Conservation (phyloP, 2,797 vertebrate genomes). For the Hephaestus fuliginosus region DNA sequence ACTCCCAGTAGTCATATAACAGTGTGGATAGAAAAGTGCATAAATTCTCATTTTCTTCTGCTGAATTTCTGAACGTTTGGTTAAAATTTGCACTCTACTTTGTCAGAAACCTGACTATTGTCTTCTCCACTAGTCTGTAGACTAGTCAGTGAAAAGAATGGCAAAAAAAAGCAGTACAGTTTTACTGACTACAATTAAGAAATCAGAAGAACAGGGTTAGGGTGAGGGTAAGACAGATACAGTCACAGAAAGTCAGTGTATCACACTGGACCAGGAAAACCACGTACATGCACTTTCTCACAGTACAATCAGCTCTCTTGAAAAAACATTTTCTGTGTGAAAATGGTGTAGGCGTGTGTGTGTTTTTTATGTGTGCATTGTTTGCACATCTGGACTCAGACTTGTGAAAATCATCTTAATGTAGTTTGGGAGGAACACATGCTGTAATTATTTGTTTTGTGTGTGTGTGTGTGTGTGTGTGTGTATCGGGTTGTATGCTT, state of each 20-base stretch:
- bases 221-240: too few species aligned
- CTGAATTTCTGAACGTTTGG: too few species aligned
- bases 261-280: not conserved
- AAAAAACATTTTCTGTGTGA: conserved; percentile 2
- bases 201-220: too few species aligned
- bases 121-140: not conserved
- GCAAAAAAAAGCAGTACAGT: not conserved
- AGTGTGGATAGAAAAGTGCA: too few species aligned
- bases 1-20: too few species aligned
- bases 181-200: not conserved
- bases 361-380: not conserved
- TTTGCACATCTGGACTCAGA: conserved; percentile 14
- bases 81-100: too few species aligned
- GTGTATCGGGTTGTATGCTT: conserved; percentile 21
- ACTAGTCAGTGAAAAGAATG: not conserved
- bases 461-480: not conserved
- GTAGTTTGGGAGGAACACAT: conserved; percentile 11
- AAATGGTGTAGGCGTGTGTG: not conserved
- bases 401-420: conserved; percentile 26
- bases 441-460: conserved; percentile 2
- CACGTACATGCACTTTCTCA: not conserved
- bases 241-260: too few species aligned
- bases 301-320: not conserved
- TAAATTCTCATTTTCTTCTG: too few species aligned
- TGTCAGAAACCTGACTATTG: too few species aligned